Percentiles rank a stretch among this genome's conserved stretches.
Conservation (phyloP, 2,888 invertebrate genomes). For the Leptarthrus brevirostris region DNA sequence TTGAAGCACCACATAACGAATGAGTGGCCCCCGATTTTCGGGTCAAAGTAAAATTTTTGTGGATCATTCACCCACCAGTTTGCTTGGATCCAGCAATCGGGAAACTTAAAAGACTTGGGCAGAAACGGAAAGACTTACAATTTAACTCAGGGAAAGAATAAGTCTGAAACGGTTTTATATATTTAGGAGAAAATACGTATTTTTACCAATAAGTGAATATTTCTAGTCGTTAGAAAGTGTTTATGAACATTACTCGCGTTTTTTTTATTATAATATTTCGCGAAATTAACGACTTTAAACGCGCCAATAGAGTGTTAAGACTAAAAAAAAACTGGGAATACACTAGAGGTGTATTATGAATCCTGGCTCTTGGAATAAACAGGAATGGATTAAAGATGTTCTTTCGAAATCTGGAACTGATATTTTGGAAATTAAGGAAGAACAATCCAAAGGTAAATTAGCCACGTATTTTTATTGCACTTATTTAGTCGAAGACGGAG, state of each 20-base stretch:
- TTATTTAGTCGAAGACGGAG: not conserved
- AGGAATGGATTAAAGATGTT: constrained; percentile 70
- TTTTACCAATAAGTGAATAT: not conserved
- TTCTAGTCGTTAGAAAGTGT: not conserved
- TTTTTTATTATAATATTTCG: not conserved
- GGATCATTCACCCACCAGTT: constrained; percentile 64
- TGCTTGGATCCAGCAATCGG: constrained; percentile 57
- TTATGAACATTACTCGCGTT: not conserved
- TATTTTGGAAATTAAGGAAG: constrained; percentile 63
- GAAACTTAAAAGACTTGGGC: constrained; percentile 52
- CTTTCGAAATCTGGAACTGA: constrained; percentile 67
- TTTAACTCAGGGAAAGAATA: constrained; percentile 46
- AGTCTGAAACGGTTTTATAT: constrained; percentile 40
- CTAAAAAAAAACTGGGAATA: not conserved
- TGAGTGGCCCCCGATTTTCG: constrained; percentile 36
- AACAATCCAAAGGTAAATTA: constrained; percentile 55
- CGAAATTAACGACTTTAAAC: not conserved
- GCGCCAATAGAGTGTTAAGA: not conserved
- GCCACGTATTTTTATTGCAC: not conserved
- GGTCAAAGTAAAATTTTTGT: constrained; percentile 55
- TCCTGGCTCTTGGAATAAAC: constrained; percentile 63
- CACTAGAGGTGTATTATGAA: constrained; percentile 58
- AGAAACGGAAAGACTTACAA: constrained; percentile 21
- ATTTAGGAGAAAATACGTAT: not conserved
- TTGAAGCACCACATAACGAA: constrained; percentile 11